Evolutionary conservation across 2,113 vertebrate species (phyloP).

Genomic region (Callionymus lyra): DNA sequence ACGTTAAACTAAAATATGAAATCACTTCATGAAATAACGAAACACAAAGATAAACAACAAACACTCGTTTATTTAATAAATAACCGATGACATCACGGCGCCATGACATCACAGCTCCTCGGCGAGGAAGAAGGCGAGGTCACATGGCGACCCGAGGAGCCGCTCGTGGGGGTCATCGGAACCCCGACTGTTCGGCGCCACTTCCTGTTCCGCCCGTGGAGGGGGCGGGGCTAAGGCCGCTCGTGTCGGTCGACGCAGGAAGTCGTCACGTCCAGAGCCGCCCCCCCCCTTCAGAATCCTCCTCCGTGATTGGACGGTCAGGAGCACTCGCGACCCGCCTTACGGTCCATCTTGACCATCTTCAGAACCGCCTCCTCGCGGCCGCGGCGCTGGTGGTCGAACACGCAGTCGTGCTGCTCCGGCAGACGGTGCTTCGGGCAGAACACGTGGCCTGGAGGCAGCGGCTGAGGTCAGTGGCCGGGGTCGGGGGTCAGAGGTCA

Average conservation of each 20-base stretch:
- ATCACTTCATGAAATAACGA: too few species aligned
- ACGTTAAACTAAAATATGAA: too few species aligned
- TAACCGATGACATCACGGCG: too few species aligned
- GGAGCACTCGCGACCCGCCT: conserved; percentile 95
- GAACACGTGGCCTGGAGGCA: conserved; percentile 82
- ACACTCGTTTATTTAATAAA: too few species aligned
- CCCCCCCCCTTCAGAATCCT: conserved; percentile 75
- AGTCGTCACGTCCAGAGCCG: conserved; percentile 19
- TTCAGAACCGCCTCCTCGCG: conserved; percentile 95
- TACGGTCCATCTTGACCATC: conserved; percentile 99
- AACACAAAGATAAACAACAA: too few species aligned
- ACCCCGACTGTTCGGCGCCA: conserved; percentile 18
- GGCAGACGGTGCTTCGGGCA: conserved; percentile 95
- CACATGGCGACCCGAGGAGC: conserved; percentile 47
- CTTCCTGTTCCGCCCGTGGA: not conserved
- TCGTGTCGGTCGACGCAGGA: conserved; percentile 19
- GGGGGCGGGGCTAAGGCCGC: conserved; percentile 39
- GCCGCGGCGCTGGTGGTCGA: conserved; percentile 94
- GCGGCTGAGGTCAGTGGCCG: not conserved
- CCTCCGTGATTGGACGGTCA: conserved; percentile 97
- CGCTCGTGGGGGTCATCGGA: conserved; percentile 16
- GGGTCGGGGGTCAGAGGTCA: not conserved
- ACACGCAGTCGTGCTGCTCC: conserved; percentile 92
- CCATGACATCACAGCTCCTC: too few species aligned
- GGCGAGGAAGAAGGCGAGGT: too few species aligned